These are phyloP conservation scores for Perithous albicinctus DNA, from an alignment of 2,888 invertebrate species.

Conservation along the genomic window DNA sequence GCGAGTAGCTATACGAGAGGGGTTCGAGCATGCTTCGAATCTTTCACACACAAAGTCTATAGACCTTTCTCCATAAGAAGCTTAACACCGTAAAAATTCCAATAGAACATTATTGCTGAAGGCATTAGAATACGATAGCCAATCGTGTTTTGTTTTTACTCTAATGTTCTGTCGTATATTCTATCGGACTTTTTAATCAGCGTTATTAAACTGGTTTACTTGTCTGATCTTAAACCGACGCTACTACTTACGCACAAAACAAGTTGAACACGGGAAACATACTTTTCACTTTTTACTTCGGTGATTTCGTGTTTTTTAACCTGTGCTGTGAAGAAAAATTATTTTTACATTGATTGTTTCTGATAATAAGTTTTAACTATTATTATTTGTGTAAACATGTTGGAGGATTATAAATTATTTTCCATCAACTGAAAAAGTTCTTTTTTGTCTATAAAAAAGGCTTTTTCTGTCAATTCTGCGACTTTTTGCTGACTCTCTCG, in stretches of 20 bases:
- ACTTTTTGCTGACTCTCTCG: too few species aligned
- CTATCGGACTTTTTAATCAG: neutral
- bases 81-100: neutral
- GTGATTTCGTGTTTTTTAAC: too few species aligned
- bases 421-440: neutral
- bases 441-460: neutral
- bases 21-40: slow-evolving; percentile 39
- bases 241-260: slow-evolving; percentile 37
- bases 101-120: neutral
- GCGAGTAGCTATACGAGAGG: neutral
- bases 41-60: slow-evolving; percentile 21
- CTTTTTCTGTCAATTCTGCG: too few species aligned
- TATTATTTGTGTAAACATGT: too few species aligned
- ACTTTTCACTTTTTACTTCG: slow-evolving; percentile 16
- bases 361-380: too few species aligned
- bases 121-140: neutral
- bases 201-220: neutral
- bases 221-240: slow-evolving; percentile 22
- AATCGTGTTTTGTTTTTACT: neutral
- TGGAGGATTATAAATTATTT: neutral
- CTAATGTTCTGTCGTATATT: too few species aligned
- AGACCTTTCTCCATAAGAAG: slow-evolving; percentile 31
- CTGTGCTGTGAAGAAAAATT: too few species aligned
- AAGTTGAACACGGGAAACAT: too few species aligned
- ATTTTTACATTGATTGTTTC: too few species aligned